Base-by-base conservation (phyloP, 2,888 invertebrate species). In the Phlogophora meticulosa region DNA sequence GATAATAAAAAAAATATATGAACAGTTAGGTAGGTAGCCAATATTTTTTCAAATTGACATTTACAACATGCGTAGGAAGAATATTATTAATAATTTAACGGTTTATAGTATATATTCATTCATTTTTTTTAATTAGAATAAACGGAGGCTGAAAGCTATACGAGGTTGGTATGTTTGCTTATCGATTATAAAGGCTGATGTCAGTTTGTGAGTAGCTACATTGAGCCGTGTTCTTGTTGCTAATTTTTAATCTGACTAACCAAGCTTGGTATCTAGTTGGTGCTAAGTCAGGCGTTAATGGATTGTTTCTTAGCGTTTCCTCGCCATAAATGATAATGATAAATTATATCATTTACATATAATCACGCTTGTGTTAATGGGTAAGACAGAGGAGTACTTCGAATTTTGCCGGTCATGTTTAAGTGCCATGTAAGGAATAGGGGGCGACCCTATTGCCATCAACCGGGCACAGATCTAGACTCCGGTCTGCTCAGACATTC, bases 11-110 rank as follows among this genome's bases (percentile, higher is more conserved):
- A 52, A 49, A 20, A 42, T 70, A 64, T 58, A 43, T 24, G 22
- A 55, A 48, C 59, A 52, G 59, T 60, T 52, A n/a, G n/a, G n/a
- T n/a, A n/a, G 71, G 32, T 59, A n/a, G 64, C 9, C n/a, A 59
- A 22, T n/a, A n/a, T 76, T 48, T 74, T 71, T 74, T 65, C 36
- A 43, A 65, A 65, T 60, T 57, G 74, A 65, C 71, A 74, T 59
- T 74, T 40, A 71, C 43, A 24, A 45, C 34, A 24, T 2, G 56
- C 24, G 76, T 76, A 51, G 76, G 74, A 53, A 9, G 51, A 24
- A 40, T 15, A 51, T 57, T 53, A 55, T 58, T 42, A 48, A 52
- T 42, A 48, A 52, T 55, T 55, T 49, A 60, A 52, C 28, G 17
- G 4, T 45, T n/a, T 52, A 48, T 60, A 20, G 70, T 55, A 22